These are phyloP conservation scores for Hemicordylus capensis DNA, from an alignment of 2,113 vertebrate genomes.

Conservation along the genomic window DNA sequence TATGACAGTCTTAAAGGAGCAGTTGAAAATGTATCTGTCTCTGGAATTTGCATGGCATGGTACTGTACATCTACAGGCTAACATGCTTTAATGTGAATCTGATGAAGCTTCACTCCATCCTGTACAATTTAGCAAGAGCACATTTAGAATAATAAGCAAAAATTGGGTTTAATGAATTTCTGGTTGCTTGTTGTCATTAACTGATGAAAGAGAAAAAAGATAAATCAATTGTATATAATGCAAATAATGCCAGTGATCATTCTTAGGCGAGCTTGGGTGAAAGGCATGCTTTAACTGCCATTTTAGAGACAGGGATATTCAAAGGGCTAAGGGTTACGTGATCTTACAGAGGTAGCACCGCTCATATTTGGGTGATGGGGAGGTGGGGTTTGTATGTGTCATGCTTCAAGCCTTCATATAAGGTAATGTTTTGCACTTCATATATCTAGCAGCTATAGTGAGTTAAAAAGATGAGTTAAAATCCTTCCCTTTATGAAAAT, in stretches of 20 bases:
- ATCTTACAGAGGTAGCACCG: background rate
- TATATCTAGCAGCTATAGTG: background rate
- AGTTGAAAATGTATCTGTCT: background rate
- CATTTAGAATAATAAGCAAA: constrained; percentile 1
- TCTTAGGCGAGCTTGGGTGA: background rate
- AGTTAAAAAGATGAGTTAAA: background rate
- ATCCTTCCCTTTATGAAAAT: too few species aligned
- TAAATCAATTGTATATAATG: background rate
- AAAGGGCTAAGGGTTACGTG: background rate
- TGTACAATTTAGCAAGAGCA: background rate
- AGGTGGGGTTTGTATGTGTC: background rate
- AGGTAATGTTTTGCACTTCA: background rate
- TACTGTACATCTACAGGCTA: background rate
- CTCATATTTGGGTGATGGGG: background rate
- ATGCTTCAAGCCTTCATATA: background rate
- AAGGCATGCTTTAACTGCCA: background rate
- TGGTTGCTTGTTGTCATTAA: background rate
- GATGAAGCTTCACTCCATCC: background rate
- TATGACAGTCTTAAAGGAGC: background rate
- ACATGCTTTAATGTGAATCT: constrained; percentile 9
- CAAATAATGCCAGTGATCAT: background rate
- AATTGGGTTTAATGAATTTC: background rate
- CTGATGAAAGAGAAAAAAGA: background rate
- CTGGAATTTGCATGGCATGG: rapidly evolving
- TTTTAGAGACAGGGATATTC: background rate